These are phyloP conservation scores for Megaceryle alcyon DNA, from an alignment of 2,797 vertebrate species.

Conservation along the genomic window DNA sequence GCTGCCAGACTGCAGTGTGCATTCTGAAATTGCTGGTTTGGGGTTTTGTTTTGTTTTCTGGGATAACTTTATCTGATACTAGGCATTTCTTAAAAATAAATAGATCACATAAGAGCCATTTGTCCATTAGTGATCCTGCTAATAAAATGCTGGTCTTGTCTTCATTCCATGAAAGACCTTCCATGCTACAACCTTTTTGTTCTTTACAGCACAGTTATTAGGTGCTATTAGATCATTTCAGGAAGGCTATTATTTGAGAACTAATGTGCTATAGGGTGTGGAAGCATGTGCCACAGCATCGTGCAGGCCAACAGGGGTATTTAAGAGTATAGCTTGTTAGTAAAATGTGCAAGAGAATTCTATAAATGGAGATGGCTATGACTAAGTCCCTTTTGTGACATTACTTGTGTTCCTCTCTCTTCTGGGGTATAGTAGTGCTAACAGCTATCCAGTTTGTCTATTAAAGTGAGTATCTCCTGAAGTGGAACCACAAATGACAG, in stretches of 20 bases:
- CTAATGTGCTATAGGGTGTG: neutral
- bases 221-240: neutral
- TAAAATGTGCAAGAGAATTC: neutral
- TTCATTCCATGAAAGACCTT: neutral
- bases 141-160: neutral
- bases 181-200: neutral
- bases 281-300: neutral
- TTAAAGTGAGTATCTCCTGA: neutral
- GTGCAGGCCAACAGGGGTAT: neutral
- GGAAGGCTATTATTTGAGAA: neutral
- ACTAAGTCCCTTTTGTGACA: neutral
- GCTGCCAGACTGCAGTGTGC: neutral
- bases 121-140: neutral
- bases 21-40: neutral
- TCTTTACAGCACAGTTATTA: neutral
- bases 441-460: neutral
- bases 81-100: neutral
- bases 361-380: neutral
- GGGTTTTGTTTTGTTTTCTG: neutral
- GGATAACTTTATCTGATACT: neutral
- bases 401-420: neutral
- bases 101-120: neutral
- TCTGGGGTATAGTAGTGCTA: neutral
- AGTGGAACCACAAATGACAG: conserved; percentile 37
- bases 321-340: neutral